Percentiles rank a stretch among this genome's conserved stretches.
These are phyloP conservation scores for Suncus etruscus DNA, from an alignment of 2,113 vertebrate species.

Conservation along the genomic window DNA sequence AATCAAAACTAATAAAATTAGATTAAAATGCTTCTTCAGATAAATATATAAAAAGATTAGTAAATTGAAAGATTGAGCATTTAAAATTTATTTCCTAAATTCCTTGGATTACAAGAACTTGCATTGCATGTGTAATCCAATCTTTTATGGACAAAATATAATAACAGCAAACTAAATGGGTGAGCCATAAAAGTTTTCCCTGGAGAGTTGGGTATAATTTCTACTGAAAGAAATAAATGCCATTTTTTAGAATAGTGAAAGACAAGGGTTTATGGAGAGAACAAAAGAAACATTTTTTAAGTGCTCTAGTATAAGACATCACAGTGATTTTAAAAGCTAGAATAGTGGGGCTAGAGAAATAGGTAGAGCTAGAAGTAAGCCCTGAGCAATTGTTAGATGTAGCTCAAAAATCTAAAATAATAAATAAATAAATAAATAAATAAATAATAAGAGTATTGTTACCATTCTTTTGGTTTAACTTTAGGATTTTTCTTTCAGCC, in stretches of 20 bases:
- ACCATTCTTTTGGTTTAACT: neutral
- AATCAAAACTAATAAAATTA: conserved; percentile 44
- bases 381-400: no score
- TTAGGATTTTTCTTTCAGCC: neutral
- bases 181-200: neutral
- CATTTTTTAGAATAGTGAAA: neutral
- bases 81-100: neutral
- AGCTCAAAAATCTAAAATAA: no score
- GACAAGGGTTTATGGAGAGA: rapidly evolving
- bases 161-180: neutral
- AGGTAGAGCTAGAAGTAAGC: no score
- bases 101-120: neutral
- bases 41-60: neutral
- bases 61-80: neutral
- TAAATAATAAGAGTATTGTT: no score
- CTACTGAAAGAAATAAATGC: conserved; percentile 8
- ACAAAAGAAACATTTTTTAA: neutral
- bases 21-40: neutral
- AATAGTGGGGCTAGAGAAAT: neutral
- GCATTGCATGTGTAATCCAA: neutral
- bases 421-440: no score
- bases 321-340: neutral
- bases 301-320: neutral
- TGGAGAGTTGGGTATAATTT: neutral
- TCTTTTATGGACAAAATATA: neutral